Evolutionary conservation across 1,140 invertebrate species (phyloP), one percentile per base, ranked within the genome.

Genomic region (Bombus turneri): DNA sequence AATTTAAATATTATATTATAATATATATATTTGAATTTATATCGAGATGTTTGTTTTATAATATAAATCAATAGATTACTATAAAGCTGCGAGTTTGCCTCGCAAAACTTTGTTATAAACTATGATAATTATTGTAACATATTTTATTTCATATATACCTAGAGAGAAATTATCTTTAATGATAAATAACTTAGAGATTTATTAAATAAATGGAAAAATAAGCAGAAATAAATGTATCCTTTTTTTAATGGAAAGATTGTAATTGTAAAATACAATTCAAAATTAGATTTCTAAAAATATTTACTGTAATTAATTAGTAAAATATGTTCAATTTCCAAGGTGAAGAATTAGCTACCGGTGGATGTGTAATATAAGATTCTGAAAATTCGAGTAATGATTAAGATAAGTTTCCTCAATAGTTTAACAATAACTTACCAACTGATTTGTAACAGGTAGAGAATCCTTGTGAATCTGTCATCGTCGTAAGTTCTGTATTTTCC

Each of bases 341-440:
- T 22, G n/a, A 87, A 28, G 85, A 66, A 34, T 87, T 87, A 59
- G 75, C 87, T 76, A 91, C 90, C 22, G 94, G 94, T 47, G 94
- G 91, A 85, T 84, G 87, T 12, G 91, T 85, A 68, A 94, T 88
- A 47, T 86, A 78, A 25, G 91, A 86, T 75, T 95, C 94, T 95
- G 85, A 80, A 93, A 94, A 82, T 85, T 76, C 15, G 22, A 83
- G 76, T 64, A 87, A 37, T 22, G 64, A 78, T 77, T 1, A 72
- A 86, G 5, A 13, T 78, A 43, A n/a, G 53, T 22, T 57, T 78
- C n/a, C 12, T 31, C 57, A 37, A 18, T 5, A 64, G 34, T 64
- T 43, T 18, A 18, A 13, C 2, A 12, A 47, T 57, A n/a, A 59
- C 83, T 87, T 91, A 93, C 93, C 93, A 53, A 93, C 83, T 88